These are phyloP conservation scores for Semnornis frantzii DNA, from an alignment of 2,113 vertebrate species.

Conservation along the genomic window DNA sequence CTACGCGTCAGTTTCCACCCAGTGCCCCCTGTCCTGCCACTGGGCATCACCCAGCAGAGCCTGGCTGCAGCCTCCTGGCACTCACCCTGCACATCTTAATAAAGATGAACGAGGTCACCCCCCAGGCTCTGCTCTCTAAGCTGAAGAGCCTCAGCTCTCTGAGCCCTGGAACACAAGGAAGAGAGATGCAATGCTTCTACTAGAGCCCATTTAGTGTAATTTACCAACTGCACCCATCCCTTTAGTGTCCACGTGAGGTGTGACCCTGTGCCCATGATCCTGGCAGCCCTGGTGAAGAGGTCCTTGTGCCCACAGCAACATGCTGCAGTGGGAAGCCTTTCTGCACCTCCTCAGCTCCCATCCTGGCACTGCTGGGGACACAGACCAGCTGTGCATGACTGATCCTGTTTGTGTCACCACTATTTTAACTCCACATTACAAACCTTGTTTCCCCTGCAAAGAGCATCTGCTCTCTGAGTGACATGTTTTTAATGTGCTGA, in stretches of 20 bases:
- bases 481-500: slow-evolving; percentile 73
- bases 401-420: slow-evolving; percentile 38
- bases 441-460: slow-evolving; percentile 52
- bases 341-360: background rate
- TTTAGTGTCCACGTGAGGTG: background rate
- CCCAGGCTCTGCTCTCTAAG: too few relatives aligned
- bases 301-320: background rate
- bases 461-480: slow-evolving; percentile 63
- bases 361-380: slow-evolving; percentile 20
- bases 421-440: slow-evolving; percentile 41
- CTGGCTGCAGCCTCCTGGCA: too few relatives aligned
- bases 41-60: too few relatives aligned
- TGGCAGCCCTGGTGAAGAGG: background rate
- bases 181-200: background rate
- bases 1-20: too few relatives aligned
- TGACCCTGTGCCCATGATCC: background rate
- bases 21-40: too few relatives aligned
- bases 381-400: background rate
- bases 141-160: background rate
- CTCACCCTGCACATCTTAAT: too few relatives aligned
- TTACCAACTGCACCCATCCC: background rate
- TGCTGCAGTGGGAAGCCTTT: background rate
- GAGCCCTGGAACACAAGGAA: background rate
- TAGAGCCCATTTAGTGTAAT: background rate
- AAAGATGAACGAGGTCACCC: too few relatives aligned